Percentiles rank a stretch among this genome's conserved stretches.
These are phyloP conservation scores for Teleogryllus oceanicus DNA, from an alignment of 2,888 invertebrate genomes.

Conservation along the genomic window DNA sequence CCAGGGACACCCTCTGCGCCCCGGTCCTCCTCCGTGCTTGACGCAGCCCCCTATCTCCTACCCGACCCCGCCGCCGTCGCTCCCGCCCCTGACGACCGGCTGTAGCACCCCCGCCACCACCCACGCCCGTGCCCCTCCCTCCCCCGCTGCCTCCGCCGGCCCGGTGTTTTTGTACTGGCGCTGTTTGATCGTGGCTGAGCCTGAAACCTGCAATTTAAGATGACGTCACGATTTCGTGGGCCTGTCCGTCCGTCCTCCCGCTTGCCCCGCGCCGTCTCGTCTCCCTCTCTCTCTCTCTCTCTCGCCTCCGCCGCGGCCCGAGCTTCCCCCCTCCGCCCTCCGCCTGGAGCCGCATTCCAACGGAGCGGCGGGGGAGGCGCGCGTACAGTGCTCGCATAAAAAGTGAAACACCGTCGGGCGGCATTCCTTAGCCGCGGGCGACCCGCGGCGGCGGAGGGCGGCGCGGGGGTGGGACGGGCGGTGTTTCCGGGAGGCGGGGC, in stretches of 20 bases:
- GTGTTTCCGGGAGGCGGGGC: too few species aligned
- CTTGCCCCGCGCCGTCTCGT: not conserved
- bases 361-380: not conserved
- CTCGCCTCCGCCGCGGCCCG: not conserved
- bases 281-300: not conserved
- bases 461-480: too few species aligned
- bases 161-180: not conserved
- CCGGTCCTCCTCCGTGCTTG: too few species aligned
- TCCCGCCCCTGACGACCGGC: not conserved
- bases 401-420: not conserved
- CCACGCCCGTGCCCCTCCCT: not conserved
- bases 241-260: not conserved
- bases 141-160: not conserved
- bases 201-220: conserved; percentile 22
- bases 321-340: not conserved
- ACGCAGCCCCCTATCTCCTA: too few species aligned
- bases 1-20: too few species aligned
- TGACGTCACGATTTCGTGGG: conserved; percentile 26
- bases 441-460: not conserved
- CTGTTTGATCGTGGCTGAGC: not conserved
- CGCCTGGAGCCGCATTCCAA: conserved; percentile 4
- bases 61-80: too few species aligned
- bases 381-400: conserved; percentile 4
- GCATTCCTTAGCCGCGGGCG: not conserved
- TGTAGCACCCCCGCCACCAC: not conserved